Base-by-base conservation (phyloP, 2,888 invertebrate genomes). In the Pycnomerus fuliginosus region DNA sequence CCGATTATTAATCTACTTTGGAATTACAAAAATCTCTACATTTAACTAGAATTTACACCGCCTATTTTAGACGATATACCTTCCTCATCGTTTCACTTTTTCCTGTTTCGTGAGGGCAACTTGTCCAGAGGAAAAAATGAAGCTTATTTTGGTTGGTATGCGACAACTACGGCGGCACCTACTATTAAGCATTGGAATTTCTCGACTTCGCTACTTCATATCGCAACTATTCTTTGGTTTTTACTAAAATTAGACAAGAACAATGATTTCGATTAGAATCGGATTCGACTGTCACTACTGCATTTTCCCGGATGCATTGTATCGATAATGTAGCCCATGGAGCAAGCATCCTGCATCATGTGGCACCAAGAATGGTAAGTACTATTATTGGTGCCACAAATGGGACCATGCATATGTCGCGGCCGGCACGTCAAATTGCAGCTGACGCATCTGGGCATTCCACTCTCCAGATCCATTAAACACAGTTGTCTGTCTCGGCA, bases 321-420 rank as follows among this genome's bases (percentile, higher is more conserved):
- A 64, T 85, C 85, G 52, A 88, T 80, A 58, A 83, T 82, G 60
- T 80, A 80, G 29, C 86, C 85, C 23, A 82, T 83, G 53, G 77
- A 76, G 66, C 89, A 89, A n/a, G 87, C 81, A 61, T 85, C 84
- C 67, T 82, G 79, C 64, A 83, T 80, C 81, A 89, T 83, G 69
- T 86, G 84, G 70, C 88, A 88, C 85, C 86, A 87, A 43, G 83
- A 85, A 51, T 76, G 75, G 67, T 89, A 88, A 14, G 86, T 87
- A 58, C 77, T 77, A 68, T 85, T 85, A 70, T 89, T 86, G 55
- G 80, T 77, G 45, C 85, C 87, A 67, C 88, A 88, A 42, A 87
- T 74, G 53, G 77, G 74, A 3, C 68, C 69, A 58, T 72, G 72
- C 59, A 75, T 71, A 50, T 76, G 74, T 55, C 74, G 69, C 30